Conservation (phyloP, 2,888 invertebrate species). For the Meteorus colon region DNA sequence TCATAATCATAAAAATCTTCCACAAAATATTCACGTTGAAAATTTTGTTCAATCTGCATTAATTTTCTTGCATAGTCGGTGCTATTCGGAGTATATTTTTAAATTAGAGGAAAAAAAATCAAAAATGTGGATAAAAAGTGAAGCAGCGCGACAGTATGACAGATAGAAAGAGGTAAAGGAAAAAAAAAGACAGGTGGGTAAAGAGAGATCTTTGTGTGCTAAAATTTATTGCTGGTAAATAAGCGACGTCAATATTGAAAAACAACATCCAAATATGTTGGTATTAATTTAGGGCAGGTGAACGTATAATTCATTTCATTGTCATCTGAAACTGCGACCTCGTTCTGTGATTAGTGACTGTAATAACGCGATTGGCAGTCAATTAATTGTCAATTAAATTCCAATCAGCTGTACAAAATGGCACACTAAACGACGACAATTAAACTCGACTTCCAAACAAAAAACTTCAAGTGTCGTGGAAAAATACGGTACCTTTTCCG, state of each 20-base stretch:
- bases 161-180: background rate
- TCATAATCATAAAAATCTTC: background rate
- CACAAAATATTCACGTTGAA: background rate
- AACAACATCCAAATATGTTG: background rate
- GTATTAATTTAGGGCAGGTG: background rate
- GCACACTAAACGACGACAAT: conserved; percentile 23
- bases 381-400: conserved; percentile 40
- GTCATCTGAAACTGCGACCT: conserved; percentile 25
- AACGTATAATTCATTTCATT: conserved; percentile 26
- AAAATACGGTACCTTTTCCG: conserved; percentile 2
- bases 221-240: background rate
- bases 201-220: background rate
- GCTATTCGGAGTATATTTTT: background rate
- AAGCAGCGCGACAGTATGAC: background rate
- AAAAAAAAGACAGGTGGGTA: background rate
- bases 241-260: background rate
- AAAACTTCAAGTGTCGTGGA: conserved; percentile 18
- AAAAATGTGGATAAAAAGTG: background rate
- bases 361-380: conserved; percentile 28
- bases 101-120: background rate
- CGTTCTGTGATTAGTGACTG: conserved; percentile 33
- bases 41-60: background rate
- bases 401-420: conserved; percentile 37
- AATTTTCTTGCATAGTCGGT: background rate
- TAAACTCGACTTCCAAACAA: conserved; percentile 23